phyloP scores from a whole-genome alignment of 2,797 vertebrate genomes.

The Sylvilagus floridanus region DNA sequence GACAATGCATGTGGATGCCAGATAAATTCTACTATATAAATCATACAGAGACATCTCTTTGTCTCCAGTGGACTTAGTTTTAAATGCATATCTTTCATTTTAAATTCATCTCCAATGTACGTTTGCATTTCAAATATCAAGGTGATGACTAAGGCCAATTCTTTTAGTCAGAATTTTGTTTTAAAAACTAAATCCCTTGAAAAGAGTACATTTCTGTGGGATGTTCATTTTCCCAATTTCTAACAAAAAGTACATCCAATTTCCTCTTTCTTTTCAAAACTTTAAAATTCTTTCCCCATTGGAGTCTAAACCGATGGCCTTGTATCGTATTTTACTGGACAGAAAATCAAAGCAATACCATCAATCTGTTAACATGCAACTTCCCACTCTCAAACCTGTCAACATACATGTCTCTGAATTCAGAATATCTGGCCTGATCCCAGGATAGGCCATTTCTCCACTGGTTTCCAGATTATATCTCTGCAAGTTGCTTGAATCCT shows the following conservation, averaged over 20 bases:
- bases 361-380: background rate
- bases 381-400: background rate
- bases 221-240: background rate
- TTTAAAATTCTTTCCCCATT: background rate
- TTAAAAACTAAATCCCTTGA: slow-evolving; percentile 21
- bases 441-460: background rate
- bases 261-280: slow-evolving; percentile 1
- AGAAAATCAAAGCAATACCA: slow-evolving; percentile 1
- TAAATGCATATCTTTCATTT: background rate
- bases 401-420: slow-evolving; percentile 42
- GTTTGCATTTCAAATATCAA: slow-evolving; percentile 43
- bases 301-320: background rate
- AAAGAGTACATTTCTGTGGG: background rate
- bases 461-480: background rate
- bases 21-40: background rate
- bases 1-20: background rate
- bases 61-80: background rate
- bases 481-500: background rate
- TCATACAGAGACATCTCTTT: background rate
- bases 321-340: background rate
- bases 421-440: background rate
- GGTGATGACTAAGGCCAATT: background rate
- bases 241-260: slow-evolving; percentile 25
- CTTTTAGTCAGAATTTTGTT: slow-evolving; percentile 53
- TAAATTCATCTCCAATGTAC: background rate